Evolutionary conservation across 2,888 invertebrate species (phyloP).

Genomic region (Trachelus troglodyta): DNA sequence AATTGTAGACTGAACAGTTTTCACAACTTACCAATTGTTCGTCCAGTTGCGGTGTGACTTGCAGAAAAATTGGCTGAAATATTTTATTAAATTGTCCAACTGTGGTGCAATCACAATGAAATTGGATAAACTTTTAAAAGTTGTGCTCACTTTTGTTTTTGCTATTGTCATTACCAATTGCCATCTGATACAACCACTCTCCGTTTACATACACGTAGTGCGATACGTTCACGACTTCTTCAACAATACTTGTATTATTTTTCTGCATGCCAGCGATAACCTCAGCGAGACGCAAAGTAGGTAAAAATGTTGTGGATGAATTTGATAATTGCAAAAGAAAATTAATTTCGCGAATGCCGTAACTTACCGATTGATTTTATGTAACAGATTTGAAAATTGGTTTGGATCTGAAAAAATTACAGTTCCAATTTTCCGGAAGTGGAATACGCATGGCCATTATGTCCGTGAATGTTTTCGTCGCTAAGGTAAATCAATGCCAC

Average conservation of each 20-base stretch:
- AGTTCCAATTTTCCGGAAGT: constrained; percentile 41
- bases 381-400: constrained; percentile 40
- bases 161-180: constrained; percentile 2
- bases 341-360: too few relatives aligned
- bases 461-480: constrained; percentile 8
- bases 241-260: constrained; percentile 60
- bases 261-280: constrained; percentile 46
- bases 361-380: too few relatives aligned
- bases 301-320: background rate
- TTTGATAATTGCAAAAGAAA: too few relatives aligned
- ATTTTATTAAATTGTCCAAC: too few relatives aligned
- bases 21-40: too few relatives aligned
- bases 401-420: constrained; percentile 38
- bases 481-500: too few relatives aligned
- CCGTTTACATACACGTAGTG: constrained; percentile 49
- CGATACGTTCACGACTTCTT: constrained; percentile 53
- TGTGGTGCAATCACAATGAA: too few relatives aligned
- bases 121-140: too few relatives aligned
- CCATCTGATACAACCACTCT: constrained; percentile 8
- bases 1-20: too few relatives aligned
- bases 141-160: constrained; percentile 3
- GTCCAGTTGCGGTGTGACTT: too few relatives aligned
- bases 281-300: constrained; percentile 48
- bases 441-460: constrained; percentile 47
- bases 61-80: too few relatives aligned